Evolutionary conservation across 2,888 invertebrate species (phyloP), one percentile per base, ranked within the genome.

Genomic region (Nomada ferruginata): DNA sequence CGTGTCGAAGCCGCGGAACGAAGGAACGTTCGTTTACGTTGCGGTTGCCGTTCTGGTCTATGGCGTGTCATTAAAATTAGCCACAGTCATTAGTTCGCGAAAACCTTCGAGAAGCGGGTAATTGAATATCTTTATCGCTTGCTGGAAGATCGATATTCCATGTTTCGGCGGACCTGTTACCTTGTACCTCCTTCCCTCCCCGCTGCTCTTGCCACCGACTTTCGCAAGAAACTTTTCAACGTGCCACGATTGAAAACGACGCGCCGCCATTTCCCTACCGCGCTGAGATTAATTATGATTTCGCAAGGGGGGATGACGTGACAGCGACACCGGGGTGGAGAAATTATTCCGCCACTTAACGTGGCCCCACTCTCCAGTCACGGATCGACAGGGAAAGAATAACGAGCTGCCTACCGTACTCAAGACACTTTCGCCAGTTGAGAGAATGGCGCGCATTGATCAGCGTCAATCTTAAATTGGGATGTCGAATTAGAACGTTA

Each of bases 211-310:
- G 13, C 44, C 23, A 1, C 18, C 53, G 26, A 50, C 26, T 29
- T 36, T 44, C 47, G 23, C 44, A 13, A 71, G 53, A 53, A 89
- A 89, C 82, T 89, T 89, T 89, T 80, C 86, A 66, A 79, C 84
- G 79, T 84, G 83, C 86, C 81, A 83, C 76, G 80, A 78, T 84
- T 82, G 79, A 78, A 79, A 65, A 69, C 72, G 36, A 47, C 11
- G n/a, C 47, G 7, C 20, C 64, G 18, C n/a, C 15, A 9, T 23
- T 63, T 60, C 75, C 76, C 85, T 79, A 76, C 79, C 42, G 42
- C 59, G 57, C 42, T 59, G 81, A 89, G 86, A 89, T 88, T 89
- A 89, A 89, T 89, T 89, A 84, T 86, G 79, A 89, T 84, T 86
- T 80, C 79, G 69, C 68, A 61, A 83, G 83, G 64, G 72, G 71